Evolutionary conservation across 2,113 vertebrate genomes (phyloP).

Genomic region (Falco punctatus): DNA sequence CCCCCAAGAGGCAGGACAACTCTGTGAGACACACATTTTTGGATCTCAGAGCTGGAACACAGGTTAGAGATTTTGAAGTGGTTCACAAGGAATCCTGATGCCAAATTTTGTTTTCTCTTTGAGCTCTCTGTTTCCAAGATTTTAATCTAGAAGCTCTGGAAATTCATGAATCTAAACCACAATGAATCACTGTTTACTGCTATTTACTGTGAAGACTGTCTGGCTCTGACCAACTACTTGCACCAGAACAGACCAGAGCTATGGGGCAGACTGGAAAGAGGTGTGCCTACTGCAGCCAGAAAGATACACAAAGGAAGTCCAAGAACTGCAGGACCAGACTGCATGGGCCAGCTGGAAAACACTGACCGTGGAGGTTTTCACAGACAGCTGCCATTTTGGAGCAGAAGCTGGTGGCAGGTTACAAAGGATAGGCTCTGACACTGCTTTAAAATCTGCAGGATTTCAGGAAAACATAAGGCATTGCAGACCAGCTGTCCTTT

Average conservation of each 20-base stretch:
- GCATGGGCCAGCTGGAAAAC: neutral
- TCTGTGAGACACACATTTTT: neutral
- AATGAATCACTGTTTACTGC: conserved; percentile 2
- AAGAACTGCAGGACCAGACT: neutral
- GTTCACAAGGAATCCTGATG: neutral
- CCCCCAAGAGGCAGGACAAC: neutral
- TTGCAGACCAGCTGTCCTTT: neutral
- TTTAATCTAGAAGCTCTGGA: neutral
- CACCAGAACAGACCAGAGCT: neutral
- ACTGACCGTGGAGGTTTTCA: neutral
- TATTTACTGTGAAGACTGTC: neutral
- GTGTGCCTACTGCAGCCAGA: neutral
- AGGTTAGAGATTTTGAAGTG: neutral
- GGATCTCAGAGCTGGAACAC: neutral
- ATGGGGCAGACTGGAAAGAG: neutral
- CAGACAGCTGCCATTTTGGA: neutral
- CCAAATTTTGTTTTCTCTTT: neutral
- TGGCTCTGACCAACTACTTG: neutral
- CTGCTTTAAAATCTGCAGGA: neutral
- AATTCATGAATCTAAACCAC: neutral
- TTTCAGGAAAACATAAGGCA: neutral
- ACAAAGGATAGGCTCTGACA: neutral
- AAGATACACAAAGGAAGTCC: neutral
- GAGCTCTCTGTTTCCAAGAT: neutral
- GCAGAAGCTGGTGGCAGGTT: neutral